Conservation (phyloP, 2,888 invertebrate genomes). For the Thyatira batis region DNA sequence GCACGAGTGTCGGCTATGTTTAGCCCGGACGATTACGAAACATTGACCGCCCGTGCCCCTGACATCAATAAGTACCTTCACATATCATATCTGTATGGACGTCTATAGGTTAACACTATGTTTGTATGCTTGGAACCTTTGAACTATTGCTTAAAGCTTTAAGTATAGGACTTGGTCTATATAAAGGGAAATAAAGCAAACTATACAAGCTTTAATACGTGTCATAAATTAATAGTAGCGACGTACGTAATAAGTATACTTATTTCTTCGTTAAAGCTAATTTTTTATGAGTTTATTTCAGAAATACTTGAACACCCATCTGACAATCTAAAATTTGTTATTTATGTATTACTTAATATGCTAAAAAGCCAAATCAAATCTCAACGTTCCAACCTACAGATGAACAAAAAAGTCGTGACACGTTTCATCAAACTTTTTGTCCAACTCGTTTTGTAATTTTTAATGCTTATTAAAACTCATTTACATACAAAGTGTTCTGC, state of each 20-base stretch:
- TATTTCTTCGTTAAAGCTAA: background rate
- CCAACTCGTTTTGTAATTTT: constrained; percentile 39
- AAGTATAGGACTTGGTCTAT: too few species aligned
- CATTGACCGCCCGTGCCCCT: constrained; percentile 34
- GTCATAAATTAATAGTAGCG: too few species aligned
- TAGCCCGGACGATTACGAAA: constrained; percentile 56
- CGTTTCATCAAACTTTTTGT: constrained; percentile 35
- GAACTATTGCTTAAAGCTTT: background rate
- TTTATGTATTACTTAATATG: background rate
- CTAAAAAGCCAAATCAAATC: background rate
- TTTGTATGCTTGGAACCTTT: background rate
- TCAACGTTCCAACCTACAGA: constrained; percentile 15
- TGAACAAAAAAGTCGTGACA: constrained; percentile 43
- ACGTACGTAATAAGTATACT: too few species aligned
- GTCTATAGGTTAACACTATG: constrained; percentile 26
- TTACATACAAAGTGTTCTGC: constrained; percentile 73
- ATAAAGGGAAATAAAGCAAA: too few species aligned
- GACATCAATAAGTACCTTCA: background rate
- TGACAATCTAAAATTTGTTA: background rate
- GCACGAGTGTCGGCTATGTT: constrained; percentile 66
- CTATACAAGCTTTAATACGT: too few species aligned
- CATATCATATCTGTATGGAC: background rate
- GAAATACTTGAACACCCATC: background rate
- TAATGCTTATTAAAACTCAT: constrained; percentile 61
- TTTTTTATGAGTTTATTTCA: too few species aligned